phyloP scores from a whole-genome alignment of 1,140 invertebrate genomes.

The Zaprionus vittiger region DNA sequence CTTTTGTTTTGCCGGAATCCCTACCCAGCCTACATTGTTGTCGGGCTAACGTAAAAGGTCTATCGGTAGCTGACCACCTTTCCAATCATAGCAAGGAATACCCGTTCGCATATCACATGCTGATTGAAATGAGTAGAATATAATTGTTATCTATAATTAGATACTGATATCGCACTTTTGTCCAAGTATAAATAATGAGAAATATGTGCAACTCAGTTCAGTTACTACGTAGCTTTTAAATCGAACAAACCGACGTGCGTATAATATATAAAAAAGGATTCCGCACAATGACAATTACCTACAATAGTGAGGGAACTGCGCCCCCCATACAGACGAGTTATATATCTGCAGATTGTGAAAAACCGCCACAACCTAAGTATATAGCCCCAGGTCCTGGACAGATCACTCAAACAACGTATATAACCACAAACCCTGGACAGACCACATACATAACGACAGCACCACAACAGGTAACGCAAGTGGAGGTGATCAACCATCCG shows the following conservation, averaged over 20 bases:
- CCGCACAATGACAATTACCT: constrained; percentile 15
- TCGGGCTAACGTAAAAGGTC: neutral
- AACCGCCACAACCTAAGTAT: neutral
- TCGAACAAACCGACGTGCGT: constrained; percentile 9
- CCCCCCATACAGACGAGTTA: constrained; percentile 5
- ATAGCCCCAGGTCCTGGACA: neutral
- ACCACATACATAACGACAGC: constrained; percentile 8
- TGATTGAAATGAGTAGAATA: constrained; percentile 28
- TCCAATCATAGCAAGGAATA: neutral
- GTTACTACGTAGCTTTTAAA: constrained; percentile 16
- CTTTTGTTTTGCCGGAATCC: neutral
- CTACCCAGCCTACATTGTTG: neutral
- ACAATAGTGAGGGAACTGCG: neutral
- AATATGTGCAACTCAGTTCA: constrained; percentile 10
- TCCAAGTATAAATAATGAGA: constrained; percentile 20
- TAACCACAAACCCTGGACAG: constrained; percentile 1
- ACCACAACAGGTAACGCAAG: constrained; percentile 12
- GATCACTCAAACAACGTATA: neutral
- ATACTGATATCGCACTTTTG: constrained; percentile 26
- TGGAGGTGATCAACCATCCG: constrained; percentile 8
- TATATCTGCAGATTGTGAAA: neutral
- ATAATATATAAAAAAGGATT: neutral
- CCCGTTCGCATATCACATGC: constrained; percentile 3
- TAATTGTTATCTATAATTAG: constrained; percentile 41
- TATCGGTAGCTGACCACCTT: constrained; percentile 9